A percentile compares a stretch with the other conserved stretches of the same genome.
Conservation (phyloP, 2,888 invertebrate genomes). For the Melieria picta region DNA sequence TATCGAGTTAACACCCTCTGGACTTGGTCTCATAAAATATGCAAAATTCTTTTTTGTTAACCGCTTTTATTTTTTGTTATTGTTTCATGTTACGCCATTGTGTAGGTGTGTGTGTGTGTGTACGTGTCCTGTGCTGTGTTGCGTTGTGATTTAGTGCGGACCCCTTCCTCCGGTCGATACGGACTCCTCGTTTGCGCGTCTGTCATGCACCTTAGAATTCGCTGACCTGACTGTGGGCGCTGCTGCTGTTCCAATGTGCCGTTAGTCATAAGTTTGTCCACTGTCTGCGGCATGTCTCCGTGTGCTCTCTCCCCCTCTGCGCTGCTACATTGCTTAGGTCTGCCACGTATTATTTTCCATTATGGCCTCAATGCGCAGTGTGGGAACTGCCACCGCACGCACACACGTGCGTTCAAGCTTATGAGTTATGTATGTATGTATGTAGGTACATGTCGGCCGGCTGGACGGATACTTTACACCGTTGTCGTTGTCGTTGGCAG, state of each 20-base stretch:
- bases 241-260: neutral
- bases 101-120: neutral
- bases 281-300: neutral
- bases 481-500: too few species aligned
- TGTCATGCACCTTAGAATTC: neutral
- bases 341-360: neutral
- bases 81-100: too few species aligned
- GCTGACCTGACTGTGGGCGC: too few species aligned
- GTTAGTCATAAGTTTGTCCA: neutral
- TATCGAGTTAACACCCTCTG: neutral
- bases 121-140: neutral
- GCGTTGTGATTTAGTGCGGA: neutral
- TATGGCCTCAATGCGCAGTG: neutral
- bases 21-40: constrained; percentile 1
- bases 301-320: neutral
- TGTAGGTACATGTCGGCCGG: neutral
- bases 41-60: neutral
- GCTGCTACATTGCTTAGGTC: neutral
- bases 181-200: neutral
- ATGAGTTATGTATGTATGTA: neutral
- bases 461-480: too few species aligned
- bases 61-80: neutral
- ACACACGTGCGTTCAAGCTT: neutral
- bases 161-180: neutral
- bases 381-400: too few species aligned